Evolutionary conservation across 1,140 invertebrate genomes (phyloP).

Genomic region (Drosophila lacertosa): DNA sequence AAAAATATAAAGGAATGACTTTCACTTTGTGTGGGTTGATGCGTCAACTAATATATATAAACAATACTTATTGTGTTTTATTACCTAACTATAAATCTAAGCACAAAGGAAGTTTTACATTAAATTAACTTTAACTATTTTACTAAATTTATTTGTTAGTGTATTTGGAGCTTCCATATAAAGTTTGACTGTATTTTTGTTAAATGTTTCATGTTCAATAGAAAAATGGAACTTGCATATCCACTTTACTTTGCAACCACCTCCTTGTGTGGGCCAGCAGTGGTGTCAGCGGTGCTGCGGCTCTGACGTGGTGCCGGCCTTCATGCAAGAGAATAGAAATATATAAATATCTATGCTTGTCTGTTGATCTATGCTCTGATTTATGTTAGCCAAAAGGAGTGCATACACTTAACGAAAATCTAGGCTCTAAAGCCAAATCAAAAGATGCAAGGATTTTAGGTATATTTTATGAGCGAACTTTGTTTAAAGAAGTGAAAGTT

Average conservation of each 20-base stretch:
- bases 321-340: slow-evolving; percentile 65
- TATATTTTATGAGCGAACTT: too few relatives aligned
- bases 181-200: background rate
- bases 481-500: too few relatives aligned
- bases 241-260: slow-evolving; percentile 33
- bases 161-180: background rate
- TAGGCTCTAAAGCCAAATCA: too few relatives aligned
- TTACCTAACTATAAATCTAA: background rate
- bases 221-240: slow-evolving; percentile 56
- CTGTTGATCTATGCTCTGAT: slow-evolving; percentile 20
- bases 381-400: slow-evolving; percentile 33
- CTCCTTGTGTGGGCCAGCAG: slow-evolving; percentile 56
- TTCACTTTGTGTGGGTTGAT: slow-evolving; percentile 36
- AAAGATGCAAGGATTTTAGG: too few relatives aligned
- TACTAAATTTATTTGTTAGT: slow-evolving; percentile 12
- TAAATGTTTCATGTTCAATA: slow-evolving; percentile 4
- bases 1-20: slow-evolving; percentile 2
- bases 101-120: background rate
- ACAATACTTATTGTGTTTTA: slow-evolving; percentile 10
- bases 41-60: slow-evolving; percentile 2
- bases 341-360: slow-evolving; percentile 9
- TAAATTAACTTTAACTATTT: background rate
- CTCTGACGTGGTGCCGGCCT: slow-evolving; percentile 63
- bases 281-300: slow-evolving; percentile 41
- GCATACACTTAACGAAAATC: slow-evolving; percentile 5